Evolutionary conservation across 2,113 vertebrate species (phyloP).

Genomic region (Toxotes jaculatrix): DNA sequence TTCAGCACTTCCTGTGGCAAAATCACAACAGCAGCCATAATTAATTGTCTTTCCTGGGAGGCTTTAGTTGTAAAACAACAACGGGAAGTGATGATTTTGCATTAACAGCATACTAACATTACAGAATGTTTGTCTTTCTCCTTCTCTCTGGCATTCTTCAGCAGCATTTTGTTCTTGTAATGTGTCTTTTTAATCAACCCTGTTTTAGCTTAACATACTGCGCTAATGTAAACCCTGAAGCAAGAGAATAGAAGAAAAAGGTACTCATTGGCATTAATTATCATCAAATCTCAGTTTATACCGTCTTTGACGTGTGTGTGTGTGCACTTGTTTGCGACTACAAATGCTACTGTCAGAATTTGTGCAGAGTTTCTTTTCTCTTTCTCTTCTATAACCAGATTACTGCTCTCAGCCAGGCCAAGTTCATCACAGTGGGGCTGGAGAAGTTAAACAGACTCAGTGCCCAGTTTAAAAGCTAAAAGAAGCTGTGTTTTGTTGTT

Average conservation of each 20-base stretch:
- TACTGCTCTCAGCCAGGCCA: too few species aligned
- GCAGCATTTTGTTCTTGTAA: neutral
- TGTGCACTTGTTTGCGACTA: neutral
- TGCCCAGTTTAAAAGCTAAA: neutral
- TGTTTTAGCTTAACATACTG: neutral
- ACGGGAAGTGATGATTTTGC: neutral
- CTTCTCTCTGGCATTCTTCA: neutral
- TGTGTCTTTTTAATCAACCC: neutral
- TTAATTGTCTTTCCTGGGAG: constrained; percentile 7
- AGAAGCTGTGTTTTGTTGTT: neutral
- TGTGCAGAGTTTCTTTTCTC: neutral
- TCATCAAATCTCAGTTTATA: constrained; percentile 22
- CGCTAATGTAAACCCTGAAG: neutral
- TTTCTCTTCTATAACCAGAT: neutral
- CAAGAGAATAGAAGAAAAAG: neutral
- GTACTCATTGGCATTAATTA: constrained; percentile 18
- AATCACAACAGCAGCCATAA: neutral
- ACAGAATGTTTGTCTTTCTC: neutral
- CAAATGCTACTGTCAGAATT: neutral
- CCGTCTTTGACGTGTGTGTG: neutral
- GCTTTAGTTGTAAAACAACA: neutral
- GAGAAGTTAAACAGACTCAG: neutral
- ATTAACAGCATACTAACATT: neutral
- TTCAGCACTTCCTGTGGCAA: constrained; percentile 9
- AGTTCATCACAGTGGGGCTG: neutral